A percentile compares a stretch with the other conserved stretches of the same genome.
Evolutionary conservation across 2,797 vertebrate species (phyloP).

Genomic region (Hydrolagus colliei): DNA sequence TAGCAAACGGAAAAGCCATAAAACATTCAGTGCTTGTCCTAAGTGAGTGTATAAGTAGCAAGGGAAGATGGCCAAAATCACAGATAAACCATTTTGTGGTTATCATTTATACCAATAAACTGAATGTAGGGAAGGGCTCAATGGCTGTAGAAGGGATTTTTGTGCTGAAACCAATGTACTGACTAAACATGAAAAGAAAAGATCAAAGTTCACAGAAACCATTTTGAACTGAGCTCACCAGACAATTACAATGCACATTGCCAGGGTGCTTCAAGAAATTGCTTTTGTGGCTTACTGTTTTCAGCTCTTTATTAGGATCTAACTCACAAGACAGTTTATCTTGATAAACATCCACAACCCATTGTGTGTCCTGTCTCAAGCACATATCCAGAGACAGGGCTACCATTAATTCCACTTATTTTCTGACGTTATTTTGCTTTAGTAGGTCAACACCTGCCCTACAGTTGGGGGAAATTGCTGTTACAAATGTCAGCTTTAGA

Average conservation of each 20-base stretch:
- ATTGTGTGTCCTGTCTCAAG: not conserved
- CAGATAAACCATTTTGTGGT: not conserved
- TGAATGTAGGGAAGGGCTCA: not conserved
- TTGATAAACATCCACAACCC: not conserved
- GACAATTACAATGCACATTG: not conserved
- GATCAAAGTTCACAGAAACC: not conserved
- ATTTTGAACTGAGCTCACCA: no score
- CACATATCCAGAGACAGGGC: no score
- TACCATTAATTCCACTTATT: no score
- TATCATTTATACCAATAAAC: not conserved
- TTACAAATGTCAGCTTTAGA: no score
- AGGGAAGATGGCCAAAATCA: not conserved
- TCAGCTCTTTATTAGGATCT: not conserved
- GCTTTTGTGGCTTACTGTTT: not conserved
- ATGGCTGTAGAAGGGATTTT: slow-evolving; percentile 9
- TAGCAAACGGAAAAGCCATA: not conserved
- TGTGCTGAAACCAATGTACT: not conserved
- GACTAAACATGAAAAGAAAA: not conserved
- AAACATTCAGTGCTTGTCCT: not conserved
- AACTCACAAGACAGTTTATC: not conserved
- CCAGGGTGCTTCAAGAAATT: not conserved
- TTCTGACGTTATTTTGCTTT: no score
- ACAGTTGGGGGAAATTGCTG: no score
- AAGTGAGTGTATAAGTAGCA: not conserved
- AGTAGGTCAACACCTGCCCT: no score